These are phyloP conservation scores for Drosophila dives DNA, from an alignment of 2,888 invertebrate genomes.

Conservation along the genomic window DNA sequence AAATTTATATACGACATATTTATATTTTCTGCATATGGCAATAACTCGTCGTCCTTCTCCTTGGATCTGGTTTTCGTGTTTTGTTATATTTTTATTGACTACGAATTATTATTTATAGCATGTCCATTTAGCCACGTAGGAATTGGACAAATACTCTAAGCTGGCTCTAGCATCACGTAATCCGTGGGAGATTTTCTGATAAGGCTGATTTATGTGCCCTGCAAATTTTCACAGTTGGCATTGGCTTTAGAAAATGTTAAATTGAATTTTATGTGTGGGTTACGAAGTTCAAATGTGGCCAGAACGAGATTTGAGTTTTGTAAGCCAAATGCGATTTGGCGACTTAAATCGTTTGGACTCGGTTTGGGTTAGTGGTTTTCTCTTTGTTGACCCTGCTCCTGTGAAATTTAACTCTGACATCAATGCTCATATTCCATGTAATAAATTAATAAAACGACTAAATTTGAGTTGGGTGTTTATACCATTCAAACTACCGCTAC, in stretches of 20 bases:
- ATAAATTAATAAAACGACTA: conserved; percentile 18
- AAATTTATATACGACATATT: background rate
- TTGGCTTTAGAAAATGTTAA: conserved; percentile 25
- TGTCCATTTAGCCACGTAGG: background rate
- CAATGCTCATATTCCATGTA: conserved; percentile 27
- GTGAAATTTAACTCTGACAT: conserved; percentile 45
- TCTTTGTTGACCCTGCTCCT: conserved; percentile 1
- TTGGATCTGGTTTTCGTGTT: conserved; percentile 9
- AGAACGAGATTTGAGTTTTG: conserved; percentile 16
- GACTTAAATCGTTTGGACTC: conserved; percentile 17
- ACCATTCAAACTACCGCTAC: conserved; percentile 27
- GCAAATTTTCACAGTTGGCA: conserved; percentile 19
- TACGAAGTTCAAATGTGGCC: conserved; percentile 10
- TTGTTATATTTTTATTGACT: background rate
- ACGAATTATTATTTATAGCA: conserved; percentile 22
- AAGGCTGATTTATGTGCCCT: conserved; percentile 43
- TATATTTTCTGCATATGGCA: no score
- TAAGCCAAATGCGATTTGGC: conserved; percentile 15
- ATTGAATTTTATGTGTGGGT: conserved; percentile 48
- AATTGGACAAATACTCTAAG: conserved; percentile 1
- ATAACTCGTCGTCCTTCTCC: background rate
- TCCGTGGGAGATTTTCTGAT: conserved; percentile 12
- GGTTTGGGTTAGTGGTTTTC: background rate
- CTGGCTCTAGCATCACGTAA: background rate
- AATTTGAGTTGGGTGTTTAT: conserved; percentile 22